Evolutionary conservation across 2,797 vertebrate genomes (phyloP).

Genomic region (Enteromius viviparus): DNA sequence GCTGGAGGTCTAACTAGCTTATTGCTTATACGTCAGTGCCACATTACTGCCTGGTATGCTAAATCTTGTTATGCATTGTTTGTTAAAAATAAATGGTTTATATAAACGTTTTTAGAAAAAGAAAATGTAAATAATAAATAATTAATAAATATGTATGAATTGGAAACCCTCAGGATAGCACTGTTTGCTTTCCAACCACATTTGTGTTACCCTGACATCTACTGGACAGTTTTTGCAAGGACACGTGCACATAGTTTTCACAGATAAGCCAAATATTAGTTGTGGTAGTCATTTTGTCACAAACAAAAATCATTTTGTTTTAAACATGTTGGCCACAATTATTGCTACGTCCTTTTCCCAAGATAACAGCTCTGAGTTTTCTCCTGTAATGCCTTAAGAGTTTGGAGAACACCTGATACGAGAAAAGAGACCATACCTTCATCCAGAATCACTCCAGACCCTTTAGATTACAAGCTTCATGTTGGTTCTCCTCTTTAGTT

Average conservation of each 20-base stretch:
- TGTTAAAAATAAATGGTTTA: background rate
- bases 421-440: too few relatives aligned
- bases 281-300: too few relatives aligned
- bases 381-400: too few relatives aligned
- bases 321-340: too few relatives aligned
- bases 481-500: too few relatives aligned
- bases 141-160: background rate
- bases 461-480: too few relatives aligned
- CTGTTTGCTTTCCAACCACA: background rate
- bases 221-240: slow-evolving; percentile 58
- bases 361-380: too few relatives aligned
- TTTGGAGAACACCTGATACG: too few relatives aligned
- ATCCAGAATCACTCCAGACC: too few relatives aligned
- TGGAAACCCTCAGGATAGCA: background rate
- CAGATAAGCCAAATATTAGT: background rate
- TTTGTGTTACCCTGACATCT: slow-evolving; percentile 68
- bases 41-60: too few relatives aligned
- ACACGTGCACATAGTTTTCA: slow-evolving; percentile 18
- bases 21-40: background rate
- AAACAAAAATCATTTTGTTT: background rate
- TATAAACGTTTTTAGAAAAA: background rate
- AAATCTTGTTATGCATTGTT: background rate
- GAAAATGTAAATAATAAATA: background rate
- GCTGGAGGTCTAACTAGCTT: background rate
- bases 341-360: too few relatives aligned